Evolutionary conservation across 2,797 vertebrate genomes (phyloP), one percentile per base, ranked within the genome.

Genomic region (Sebastes cheni): DNA sequence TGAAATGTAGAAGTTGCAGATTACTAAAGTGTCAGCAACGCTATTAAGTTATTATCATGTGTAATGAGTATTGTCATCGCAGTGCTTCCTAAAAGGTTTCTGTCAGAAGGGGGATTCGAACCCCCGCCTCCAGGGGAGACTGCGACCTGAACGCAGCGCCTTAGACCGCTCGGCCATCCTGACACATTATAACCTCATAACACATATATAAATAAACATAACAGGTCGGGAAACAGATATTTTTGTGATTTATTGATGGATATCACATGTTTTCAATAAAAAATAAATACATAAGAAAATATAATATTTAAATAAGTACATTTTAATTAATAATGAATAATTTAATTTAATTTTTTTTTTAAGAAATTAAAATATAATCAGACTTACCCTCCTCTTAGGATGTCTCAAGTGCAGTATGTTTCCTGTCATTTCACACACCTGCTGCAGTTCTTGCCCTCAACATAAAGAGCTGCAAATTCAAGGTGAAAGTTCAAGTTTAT

Each of bases 81-180:
- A 7, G 32, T 8, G 32, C 12, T 8, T 3, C 7, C 25, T 8
- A 62, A 73, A 82, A 79, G 0, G 0, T 0, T 5, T 0, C 0
- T 88, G 86, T 89, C 85, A 86, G 86, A 90, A 88, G 86, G 85
- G 89, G 89, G 88, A 88, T 88, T 92, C 85, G 83, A 89, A 89
- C 83, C 81, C 86, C 85, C 86, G 73, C 85, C 86, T 86, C 86
- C 84, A 88, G 83, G 1, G 27, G 83, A 87, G 83, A 89, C 89
- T 83, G 78, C 84, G 82, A 88, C 88, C 86, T 88, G 85, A 91
- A 91, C 84, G 86, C 79, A 86, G 86, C 84, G 86, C 84, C 84
- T 90, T 87, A 86, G 89, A 88, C 89, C 86, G 82, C 89, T 90
- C 86, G 79, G 85, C 89, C 87, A 86, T 86, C 85, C 89, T 91